A percentile compares a stretch with the other conserved stretches of the same genome.
Evolutionary conservation across 1,140 invertebrate genomes (phyloP).

Genomic region (Drosophila ficusphila): DNA sequence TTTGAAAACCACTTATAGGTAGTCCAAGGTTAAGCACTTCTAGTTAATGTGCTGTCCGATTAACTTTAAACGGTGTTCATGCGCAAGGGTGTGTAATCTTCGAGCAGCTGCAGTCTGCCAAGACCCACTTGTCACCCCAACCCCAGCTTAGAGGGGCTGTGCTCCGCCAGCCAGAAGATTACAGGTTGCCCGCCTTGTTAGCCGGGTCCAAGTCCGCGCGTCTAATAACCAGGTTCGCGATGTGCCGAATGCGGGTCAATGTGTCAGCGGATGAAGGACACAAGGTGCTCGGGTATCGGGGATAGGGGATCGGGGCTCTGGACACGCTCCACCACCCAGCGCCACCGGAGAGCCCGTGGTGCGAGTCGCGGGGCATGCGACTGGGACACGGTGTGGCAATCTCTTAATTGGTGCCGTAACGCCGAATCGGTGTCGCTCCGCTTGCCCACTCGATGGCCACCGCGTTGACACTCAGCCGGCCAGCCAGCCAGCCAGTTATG

Average conservation of each 20-base stretch:
- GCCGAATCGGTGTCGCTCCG: conserved; percentile 24
- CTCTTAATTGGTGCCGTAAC: conserved; percentile 27
- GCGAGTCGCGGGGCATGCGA: conserved; percentile 12
- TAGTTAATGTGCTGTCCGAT: too few relatives aligned
- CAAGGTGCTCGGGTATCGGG: not conserved
- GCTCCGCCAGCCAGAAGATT: conserved; percentile 10
- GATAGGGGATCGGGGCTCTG: too few relatives aligned
- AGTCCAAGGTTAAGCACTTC: too few relatives aligned
- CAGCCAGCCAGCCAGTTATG: conserved; percentile 3
- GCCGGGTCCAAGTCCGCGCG: conserved; percentile 21
- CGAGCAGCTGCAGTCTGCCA: not conserved
- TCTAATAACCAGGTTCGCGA: not conserved
- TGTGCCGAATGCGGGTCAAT: conserved; percentile 23
- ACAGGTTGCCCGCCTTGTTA: conserved; percentile 12
- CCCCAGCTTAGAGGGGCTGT: not conserved
- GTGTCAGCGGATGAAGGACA: conserved; percentile 38
- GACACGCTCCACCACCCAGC: conserved; percentile 16
- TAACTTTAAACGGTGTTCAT: too few relatives aligned
- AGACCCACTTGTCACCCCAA: conserved; percentile 13
- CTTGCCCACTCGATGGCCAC: conserved; percentile 43
- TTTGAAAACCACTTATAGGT: too few relatives aligned
- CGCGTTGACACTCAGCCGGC: conserved; percentile 35
- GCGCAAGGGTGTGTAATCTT: not conserved
- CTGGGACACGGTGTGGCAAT: conserved; percentile 18
- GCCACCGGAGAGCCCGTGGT: conserved; percentile 39